Conservation (phyloP, 1,140 invertebrate genomes). For the Propsilocerus akamusi region DNA sequence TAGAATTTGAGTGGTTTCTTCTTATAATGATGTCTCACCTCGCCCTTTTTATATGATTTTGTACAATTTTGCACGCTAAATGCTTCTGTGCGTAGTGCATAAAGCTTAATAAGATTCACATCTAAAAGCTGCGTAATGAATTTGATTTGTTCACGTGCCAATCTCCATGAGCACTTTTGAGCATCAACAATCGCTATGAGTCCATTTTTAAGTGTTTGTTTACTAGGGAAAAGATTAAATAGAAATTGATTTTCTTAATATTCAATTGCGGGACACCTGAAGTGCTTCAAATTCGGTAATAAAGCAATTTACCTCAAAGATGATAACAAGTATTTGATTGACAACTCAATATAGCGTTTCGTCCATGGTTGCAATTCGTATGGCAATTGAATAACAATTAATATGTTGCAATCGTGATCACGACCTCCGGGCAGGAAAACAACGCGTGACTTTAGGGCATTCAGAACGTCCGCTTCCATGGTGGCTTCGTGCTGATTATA, state of each 20-base stretch:
- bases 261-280: no score
- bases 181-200: slow-evolving; percentile 43
- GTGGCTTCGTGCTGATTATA: no score
- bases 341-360: slow-evolving; percentile 29
- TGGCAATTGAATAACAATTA: slow-evolving; percentile 40
- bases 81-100: slow-evolving; percentile 45
- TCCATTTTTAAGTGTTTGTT: slow-evolving; percentile 17
- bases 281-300: no score
- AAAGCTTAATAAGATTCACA: slow-evolving; percentile 29
- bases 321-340: slow-evolving; percentile 35
- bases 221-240: not conserved
- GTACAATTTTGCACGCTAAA: slow-evolving; percentile 52
- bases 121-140: slow-evolving; percentile 30
- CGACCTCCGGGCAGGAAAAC: slow-evolving; percentile 41
- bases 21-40: no score
- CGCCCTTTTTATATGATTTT: slow-evolving; percentile 37
- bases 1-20: no score
- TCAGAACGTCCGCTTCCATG: slow-evolving; percentile 28
- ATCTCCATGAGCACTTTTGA: slow-evolving; percentile 37
- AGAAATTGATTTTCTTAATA: not conserved
- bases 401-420: slow-evolving; percentile 39
- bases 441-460: slow-evolving; percentile 29
- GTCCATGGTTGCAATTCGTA: slow-evolving; percentile 30
- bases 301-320: slow-evolving; percentile 34
- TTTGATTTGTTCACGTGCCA: slow-evolving; percentile 37